phyloP scores from a whole-genome alignment of 2,113 vertebrate genomes.

The Callipepla squamata region DNA sequence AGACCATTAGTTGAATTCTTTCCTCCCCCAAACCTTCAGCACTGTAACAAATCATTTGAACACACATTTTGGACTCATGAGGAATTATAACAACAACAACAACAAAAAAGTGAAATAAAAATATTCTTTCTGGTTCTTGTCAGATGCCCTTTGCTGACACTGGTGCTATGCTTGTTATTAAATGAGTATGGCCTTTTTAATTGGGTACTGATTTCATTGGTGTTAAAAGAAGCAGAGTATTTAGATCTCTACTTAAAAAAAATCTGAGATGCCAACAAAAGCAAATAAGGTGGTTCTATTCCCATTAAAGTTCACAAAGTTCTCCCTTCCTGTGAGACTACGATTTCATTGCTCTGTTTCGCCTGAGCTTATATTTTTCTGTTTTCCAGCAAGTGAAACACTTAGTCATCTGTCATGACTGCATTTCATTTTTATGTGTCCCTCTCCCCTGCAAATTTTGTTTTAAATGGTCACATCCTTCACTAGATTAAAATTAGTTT shows the following conservation, averaged over 20 bases:
- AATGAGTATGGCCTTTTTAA: neutral
- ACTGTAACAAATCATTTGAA: neutral
- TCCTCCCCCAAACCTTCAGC: neutral
- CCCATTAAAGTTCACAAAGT: neutral
- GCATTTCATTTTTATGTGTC: slow-evolving; percentile 29
- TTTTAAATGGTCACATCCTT: slow-evolving; percentile 47
- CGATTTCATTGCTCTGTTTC: slow-evolving; percentile 2
- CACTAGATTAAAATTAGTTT: slow-evolving; percentile 50
- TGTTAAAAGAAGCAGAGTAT: neutral
- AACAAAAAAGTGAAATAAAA: neutral
- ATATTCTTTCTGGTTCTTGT: neutral
- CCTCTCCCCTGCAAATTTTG: neutral
- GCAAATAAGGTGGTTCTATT: neutral
- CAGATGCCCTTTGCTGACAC: neutral
- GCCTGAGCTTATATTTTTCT: neutral
- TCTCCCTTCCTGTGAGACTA: neutral
- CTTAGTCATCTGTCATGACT: slow-evolving; percentile 16
- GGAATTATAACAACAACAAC: neutral
- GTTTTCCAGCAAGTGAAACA: neutral
- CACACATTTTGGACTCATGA: neutral
- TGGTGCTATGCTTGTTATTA: neutral
- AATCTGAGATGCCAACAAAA: neutral
- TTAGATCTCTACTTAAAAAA: neutral
- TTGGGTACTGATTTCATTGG: neutral
- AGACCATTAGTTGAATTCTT: neutral